Base-by-base conservation (phyloP, 2,113 vertebrate genomes). In the Dicentrarchus labrax region DNA sequence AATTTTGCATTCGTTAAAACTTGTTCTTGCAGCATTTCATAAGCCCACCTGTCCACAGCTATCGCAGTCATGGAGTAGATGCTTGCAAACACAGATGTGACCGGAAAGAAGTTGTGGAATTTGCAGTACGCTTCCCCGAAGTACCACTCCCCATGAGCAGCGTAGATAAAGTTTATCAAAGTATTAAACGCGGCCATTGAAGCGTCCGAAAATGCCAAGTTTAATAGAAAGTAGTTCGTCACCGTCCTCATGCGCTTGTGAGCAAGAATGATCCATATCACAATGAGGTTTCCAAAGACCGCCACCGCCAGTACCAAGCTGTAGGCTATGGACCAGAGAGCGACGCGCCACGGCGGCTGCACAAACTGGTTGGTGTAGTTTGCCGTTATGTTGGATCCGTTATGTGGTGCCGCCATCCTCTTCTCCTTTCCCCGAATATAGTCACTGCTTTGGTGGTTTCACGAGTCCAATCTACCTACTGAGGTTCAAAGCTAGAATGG, bases 61-160 rank as follows among this genome's bases (percentile, higher is more conserved):
- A 99, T 99, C 0, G 98, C 98, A 10, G 97, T 99, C 98, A 99
- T 99, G 76, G 98, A 99, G 92, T 99, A 99, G 95, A 99, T 99
- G 96, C 98, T 98, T 77, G 98, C 97, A 51, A 99, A 99, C 86
- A 99, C 97, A 0, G 98, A 97, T 0, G 98, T 97, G 75, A 99
- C 98, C 0, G 98, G 98, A 88, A 99, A 99, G 94, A 99, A 99
- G 96, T 99, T 99, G 93, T 99, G 98, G 93, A 99, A 99, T 92
- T 96, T 98, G 86, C 98, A 99, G 88, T 99, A 99, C 64, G 96
- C 95, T 75, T 98, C 95, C 1, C 98, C 98, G 53, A 99, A 99
- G 95, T 99, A 99, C 98, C 98, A 99, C 56, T 99, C 97, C 0
- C 96, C 96, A 90, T 98, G 97, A 6, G 98, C 90, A 0, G 97